These are phyloP conservation scores for Tetragonisca angustula DNA, from an alignment of 2,888 invertebrate species.

Conservation along the genomic window DNA sequence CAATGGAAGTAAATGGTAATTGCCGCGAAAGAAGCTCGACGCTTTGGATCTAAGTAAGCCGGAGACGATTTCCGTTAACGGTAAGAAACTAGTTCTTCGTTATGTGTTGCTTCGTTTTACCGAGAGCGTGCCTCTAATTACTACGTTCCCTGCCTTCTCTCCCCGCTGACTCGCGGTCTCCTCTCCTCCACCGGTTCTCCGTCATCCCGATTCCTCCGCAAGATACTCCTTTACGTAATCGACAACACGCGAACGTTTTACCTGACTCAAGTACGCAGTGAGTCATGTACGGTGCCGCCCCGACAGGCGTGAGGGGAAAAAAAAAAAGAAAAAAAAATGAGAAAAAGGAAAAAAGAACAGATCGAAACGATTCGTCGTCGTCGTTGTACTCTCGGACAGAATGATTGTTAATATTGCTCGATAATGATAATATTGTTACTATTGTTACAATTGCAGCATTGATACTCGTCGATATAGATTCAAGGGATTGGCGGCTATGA, in stretches of 20 bases:
- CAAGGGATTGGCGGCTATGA: no score
- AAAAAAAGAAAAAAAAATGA: constrained; percentile 12
- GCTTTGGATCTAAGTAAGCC: constrained; percentile 24
- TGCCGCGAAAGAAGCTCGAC: constrained; percentile 28
- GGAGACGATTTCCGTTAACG: constrained; percentile 65
- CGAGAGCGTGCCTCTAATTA: constrained; percentile 56
- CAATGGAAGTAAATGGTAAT: constrained; percentile 48
- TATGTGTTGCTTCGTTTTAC: constrained; percentile 38
- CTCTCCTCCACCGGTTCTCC: constrained; percentile 1
- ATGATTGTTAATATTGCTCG: not conserved
- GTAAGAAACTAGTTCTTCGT: constrained; percentile 66
- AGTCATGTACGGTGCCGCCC: constrained; percentile 35
- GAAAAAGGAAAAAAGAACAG: not conserved
- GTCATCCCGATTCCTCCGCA: constrained; percentile 40
- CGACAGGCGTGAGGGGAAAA: not conserved
- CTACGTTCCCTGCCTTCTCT: constrained; percentile 33
- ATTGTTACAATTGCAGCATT: no score
- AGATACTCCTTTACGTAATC: constrained; percentile 68
- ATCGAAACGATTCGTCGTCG: constrained; percentile 29
- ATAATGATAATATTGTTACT: not conserved
- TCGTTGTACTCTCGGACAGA: not conserved
- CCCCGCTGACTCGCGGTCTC: not conserved
- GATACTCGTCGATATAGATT: no score
- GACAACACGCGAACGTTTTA: constrained; percentile 69
- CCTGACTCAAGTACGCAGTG: constrained; percentile 54